phyloP scores from a whole-genome alignment of 35 echinoderm and acorn worm genomes.

The Ophiothrix spiculata region DNA sequence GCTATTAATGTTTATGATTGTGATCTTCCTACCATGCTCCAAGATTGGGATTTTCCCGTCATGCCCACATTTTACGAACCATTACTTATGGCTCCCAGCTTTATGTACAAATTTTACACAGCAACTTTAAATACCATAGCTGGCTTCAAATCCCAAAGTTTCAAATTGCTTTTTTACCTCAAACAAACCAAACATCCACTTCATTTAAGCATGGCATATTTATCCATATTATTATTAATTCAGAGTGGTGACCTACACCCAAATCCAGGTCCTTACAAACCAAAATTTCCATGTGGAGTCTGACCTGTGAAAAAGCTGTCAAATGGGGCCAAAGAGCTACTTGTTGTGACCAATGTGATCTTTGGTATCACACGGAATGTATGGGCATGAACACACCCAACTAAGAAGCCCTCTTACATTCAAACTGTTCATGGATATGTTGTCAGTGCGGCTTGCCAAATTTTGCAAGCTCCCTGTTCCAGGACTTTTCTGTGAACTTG shows the following conservation, averaged over 20 bases:
- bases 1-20: too few relatives aligned
- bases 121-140: background rate
- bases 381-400: background rate
- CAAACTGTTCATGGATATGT: background rate
- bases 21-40: background rate
- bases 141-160: background rate
- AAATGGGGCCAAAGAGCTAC: slow-evolving; percentile 9
- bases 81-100: too few relatives aligned
- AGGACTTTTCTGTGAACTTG: background rate
- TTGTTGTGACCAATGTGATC: slow-evolving; percentile 17
- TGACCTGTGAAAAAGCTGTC: slow-evolving; percentile 11
- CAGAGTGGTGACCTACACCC: background rate
- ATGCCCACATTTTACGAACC: too few relatives aligned
- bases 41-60: too few relatives aligned
- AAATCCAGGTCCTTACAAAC: background rate
- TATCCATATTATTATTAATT: background rate
- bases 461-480: background rate
- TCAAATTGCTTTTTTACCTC: background rate
- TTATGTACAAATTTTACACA: background rate
- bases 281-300: slow-evolving; percentile 18
- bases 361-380: slow-evolving; percentile 11
- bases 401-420: background rate
- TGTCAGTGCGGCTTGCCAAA: slow-evolving; percentile 10
- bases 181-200: background rate
- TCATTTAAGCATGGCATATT: background rate